Conservation (phyloP, 1,140 invertebrate species). For the Drosophila murphyi region DNA sequence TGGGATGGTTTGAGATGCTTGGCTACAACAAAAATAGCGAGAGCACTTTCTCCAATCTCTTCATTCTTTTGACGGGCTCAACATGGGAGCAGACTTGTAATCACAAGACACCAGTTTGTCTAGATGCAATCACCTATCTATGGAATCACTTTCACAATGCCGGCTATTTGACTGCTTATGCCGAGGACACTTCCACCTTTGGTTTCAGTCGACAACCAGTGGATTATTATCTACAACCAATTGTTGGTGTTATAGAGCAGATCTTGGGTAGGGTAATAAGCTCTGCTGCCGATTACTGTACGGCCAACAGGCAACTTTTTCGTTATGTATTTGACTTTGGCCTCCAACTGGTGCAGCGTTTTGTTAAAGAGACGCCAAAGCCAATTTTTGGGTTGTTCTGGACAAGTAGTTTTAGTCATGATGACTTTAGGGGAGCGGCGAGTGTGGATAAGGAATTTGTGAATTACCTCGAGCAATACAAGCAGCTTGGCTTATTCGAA, state of each 20-base stretch:
- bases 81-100: slow-evolving; percentile 76
- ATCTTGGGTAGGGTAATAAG: not conserved
- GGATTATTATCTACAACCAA: slow-evolving; percentile 92
- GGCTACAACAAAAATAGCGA: slow-evolving; percentile 86
- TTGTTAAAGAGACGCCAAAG: slow-evolving; percentile 85
- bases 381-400: slow-evolving; percentile 91
- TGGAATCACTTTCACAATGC: slow-evolving; percentile 90
- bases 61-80: slow-evolving; percentile 90
- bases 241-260: slow-evolving; percentile 87
- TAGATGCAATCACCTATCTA: slow-evolving; percentile 89
- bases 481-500: slow-evolving; percentile 86
- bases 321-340: slow-evolving; percentile 86
- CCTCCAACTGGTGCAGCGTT: slow-evolving; percentile 85
- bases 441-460: slow-evolving; percentile 88
- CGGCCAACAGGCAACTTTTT: slow-evolving; percentile 86
- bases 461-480: slow-evolving; percentile 86
- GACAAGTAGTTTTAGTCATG: slow-evolving; percentile 91
- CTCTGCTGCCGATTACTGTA: slow-evolving; percentile 72
- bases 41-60: slow-evolving; percentile 92
- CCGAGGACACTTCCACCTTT: slow-evolving; percentile 89
- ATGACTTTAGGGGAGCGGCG: slow-evolving; percentile 88
- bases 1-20: slow-evolving; percentile 49
- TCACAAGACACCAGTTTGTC: slow-evolving; percentile 84
- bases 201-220: slow-evolving; percentile 92
- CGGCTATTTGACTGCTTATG: slow-evolving; percentile 91